Evolutionary conservation across 1,140 invertebrate genomes (phyloP), one percentile per base, ranked within the genome.

Genomic region (Cryptotermes secundus): DNA sequence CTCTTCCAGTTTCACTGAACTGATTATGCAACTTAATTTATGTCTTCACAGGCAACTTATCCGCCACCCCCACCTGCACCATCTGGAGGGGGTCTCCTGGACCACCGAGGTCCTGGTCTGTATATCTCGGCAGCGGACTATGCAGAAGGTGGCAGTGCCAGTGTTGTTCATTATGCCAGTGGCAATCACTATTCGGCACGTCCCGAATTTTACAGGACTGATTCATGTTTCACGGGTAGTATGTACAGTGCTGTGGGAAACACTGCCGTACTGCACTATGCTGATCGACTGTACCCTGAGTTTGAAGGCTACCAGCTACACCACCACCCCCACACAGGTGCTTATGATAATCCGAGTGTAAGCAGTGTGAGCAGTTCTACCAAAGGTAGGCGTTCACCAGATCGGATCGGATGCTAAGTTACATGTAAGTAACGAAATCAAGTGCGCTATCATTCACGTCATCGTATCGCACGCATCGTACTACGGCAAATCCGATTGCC

Each of bases 261-360:
- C 26, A 72, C 26, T 72, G 59, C 59, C 10, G 59, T 72, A 26
- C n/a, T 85, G 35, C 84, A 86, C 81, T 86, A 86, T 59, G 83
- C 85, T 6, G 85, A 86, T 38, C 80, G 84, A 26, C 82, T 86
- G 34, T 86, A 85, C 65, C 84, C 86, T 2, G 85, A 84, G 53
- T 83, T 85, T 45, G 82, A 53, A 16, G 26, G 59, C n/a, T 72
- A 72, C 26, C 59, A 72, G 7, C 59, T 72, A 26, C 59, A 72
- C 26, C 59, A 72, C n/a, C 59, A 72, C 16, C 26, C n/a, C 89
- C 89, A 7, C 91, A 93, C 85, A 31, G 59, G 59, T 72, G 91
- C 92, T 2, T 94, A 93, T 86, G 93, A 94, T 87, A 94, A 93
- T 88, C 92, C 91, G 31, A 72, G 59, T 31, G 59, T 72, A n/a